Conservation (phyloP, 1,140 invertebrate genomes). For the Ephestia elutella region DNA sequence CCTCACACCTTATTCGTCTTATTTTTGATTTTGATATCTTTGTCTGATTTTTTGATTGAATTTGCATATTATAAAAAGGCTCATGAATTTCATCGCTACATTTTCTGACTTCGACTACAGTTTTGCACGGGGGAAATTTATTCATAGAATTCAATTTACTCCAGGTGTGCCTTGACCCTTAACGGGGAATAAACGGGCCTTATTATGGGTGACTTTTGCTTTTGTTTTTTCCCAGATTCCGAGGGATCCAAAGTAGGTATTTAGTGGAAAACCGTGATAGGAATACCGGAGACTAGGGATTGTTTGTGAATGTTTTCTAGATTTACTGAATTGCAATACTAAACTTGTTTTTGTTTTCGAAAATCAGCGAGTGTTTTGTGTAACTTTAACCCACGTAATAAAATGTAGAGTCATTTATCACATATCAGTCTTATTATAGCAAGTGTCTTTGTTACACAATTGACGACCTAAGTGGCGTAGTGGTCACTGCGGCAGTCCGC, state of each 20-base stretch:
- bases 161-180: slow-evolving; percentile 61
- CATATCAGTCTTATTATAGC: no score
- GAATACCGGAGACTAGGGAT: not conserved
- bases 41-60: no score
- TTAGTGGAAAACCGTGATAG: not conserved
- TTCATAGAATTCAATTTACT: slow-evolving; percentile 64
- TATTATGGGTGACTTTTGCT: slow-evolving; percentile 49
- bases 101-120: slow-evolving; percentile 18
- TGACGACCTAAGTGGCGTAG: no score
- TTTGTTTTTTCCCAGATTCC: slow-evolving; percentile 27
- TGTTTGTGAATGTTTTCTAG: not conserved
- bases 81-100: slow-evolving; percentile 12
- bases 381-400: no score
- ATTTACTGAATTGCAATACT: not conserved
- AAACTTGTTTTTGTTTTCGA: not conserved
- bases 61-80: no score
- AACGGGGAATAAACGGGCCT: slow-evolving; percentile 53
- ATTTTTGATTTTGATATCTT: no score
- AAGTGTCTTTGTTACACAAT: no score
- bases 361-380: no score
- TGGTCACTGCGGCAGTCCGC: no score
- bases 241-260: not conserved
- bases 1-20: no score
- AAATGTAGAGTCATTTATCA: no score
- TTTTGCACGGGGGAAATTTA: slow-evolving; percentile 43